These are phyloP conservation scores for Rhinichthys osculus DNA, from an alignment of 2,797 vertebrate species.

Conservation along the genomic window DNA sequence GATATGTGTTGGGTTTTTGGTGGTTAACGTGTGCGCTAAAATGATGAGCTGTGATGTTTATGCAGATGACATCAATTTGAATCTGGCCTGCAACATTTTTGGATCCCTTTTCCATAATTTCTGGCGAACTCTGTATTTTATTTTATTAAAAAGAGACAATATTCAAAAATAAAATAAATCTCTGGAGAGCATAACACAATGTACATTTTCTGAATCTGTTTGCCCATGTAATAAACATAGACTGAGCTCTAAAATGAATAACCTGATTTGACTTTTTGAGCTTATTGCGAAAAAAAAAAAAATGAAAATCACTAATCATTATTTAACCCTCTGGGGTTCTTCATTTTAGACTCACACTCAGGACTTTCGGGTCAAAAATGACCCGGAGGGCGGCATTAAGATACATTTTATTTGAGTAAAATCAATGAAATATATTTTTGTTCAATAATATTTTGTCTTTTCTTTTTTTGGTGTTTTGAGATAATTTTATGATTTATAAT, in stretches of 20 bases:
- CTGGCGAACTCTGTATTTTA: too few species aligned
- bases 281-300: background rate
- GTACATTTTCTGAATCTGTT: slow-evolving; percentile 39
- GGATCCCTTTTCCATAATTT: background rate
- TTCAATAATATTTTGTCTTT: too few species aligned
- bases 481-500: too few species aligned
- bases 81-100: background rate
- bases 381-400: too few species aligned
- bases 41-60: background rate
- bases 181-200: slow-evolving; percentile 31
- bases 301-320: background rate
- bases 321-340: too few species aligned
- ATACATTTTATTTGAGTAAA: too few species aligned
- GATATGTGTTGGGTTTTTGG: background rate
- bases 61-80: background rate
- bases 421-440: too few species aligned
- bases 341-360: too few species aligned
- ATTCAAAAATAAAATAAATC: slow-evolving; percentile 21
- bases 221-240: slow-evolving; percentile 29
- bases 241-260: slow-evolving; percentile 33
- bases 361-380: too few species aligned
- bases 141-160: background rate
- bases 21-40: background rate
- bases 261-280: background rate
- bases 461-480: too few species aligned